Evolutionary conservation across 1,140 invertebrate genomes (phyloP).

Genomic region (Nilaparvata lugens): DNA sequence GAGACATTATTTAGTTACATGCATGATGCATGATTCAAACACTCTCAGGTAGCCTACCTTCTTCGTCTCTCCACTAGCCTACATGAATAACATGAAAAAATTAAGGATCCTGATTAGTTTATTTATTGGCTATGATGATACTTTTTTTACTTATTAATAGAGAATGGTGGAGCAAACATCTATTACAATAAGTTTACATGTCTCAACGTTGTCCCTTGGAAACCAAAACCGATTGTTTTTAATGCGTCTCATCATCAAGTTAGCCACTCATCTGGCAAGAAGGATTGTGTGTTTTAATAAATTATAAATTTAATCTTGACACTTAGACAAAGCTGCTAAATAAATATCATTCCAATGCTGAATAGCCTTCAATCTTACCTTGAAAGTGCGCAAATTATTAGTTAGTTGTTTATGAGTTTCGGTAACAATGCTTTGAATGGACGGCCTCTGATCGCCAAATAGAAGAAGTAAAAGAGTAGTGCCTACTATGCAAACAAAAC

Average conservation of each 20-base stretch:
- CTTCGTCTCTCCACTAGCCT: too few relatives aligned
- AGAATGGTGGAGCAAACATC: too few relatives aligned
- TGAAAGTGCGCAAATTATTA: constrained; percentile 55
- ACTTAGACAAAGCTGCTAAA: neutral
- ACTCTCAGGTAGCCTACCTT: too few relatives aligned
- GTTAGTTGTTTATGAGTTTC: constrained; percentile 76
- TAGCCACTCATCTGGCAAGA: neutral
- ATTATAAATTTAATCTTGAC: constrained; percentile 22
- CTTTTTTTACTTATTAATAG: too few relatives aligned
- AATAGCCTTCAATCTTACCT: constrained; percentile 44
- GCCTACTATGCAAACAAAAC: constrained; percentile 24
- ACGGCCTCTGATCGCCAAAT: constrained; percentile 46
- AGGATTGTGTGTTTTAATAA: neutral
- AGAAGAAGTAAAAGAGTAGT: constrained; percentile 26
- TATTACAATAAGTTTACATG: neutral
- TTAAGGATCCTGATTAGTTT: too few relatives aligned
- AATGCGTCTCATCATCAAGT: neutral
- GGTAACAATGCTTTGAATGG: constrained; percentile 72
- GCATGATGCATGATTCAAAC: too few relatives aligned
- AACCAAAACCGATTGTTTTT: neutral
- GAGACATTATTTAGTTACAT: too few relatives aligned
- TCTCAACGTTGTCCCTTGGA: too few relatives aligned
- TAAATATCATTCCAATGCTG: neutral
- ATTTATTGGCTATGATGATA: too few relatives aligned
- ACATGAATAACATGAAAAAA: too few relatives aligned